Base-by-base conservation (phyloP, 2,797 vertebrate species). In the Lagodon rhomboides region DNA sequence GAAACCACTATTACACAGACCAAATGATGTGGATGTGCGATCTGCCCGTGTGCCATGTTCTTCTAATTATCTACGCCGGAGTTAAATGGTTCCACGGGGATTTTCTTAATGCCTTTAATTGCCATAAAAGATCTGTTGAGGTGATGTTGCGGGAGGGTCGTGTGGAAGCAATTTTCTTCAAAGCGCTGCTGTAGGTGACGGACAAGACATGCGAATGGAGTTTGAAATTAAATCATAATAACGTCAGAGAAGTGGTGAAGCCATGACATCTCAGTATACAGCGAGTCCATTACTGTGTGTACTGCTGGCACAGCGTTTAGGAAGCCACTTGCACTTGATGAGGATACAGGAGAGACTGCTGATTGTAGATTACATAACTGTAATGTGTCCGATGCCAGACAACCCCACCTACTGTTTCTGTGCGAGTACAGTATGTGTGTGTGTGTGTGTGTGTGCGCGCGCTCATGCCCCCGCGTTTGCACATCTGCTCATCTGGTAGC, bases 401-500 rank as follows among this genome's bases (percentile, higher is more conserved):
- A 66, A 66, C 73, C 69, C 73, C 75, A 80, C 67, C 55, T 62
- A 44, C 43, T 82, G 46, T 69, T 51, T 67, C 25, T 56, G 41
- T 61, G 56, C n/a, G 54, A 17, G 56, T 68, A 17, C 34, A 49
- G 41, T 62, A 1, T 59, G 25, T 22, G 18, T 65, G 47, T 55
- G 30, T 69, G 15, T 55, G 30, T 59, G 70, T 49, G 12, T 65
- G 62, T 46, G 3, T 62, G 53, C 43, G 20, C 23, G 20, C 5
- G 0, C 41, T 25, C 38, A 41, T 69, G 49, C 16, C 73, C 73
- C 41, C 12, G 16, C 68, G 70, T 74, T 67, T 82, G 34, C 60
- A 85, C 80, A 86, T 87, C 64, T 83, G 76, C 51, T 83, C 89
- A 85, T 92, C 88, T 92, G 90, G 84, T 77, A 50, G 76, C 79